Evolutionary conservation across 2,797 vertebrate species (phyloP).

Genomic region (Staurois parvus): DNA sequence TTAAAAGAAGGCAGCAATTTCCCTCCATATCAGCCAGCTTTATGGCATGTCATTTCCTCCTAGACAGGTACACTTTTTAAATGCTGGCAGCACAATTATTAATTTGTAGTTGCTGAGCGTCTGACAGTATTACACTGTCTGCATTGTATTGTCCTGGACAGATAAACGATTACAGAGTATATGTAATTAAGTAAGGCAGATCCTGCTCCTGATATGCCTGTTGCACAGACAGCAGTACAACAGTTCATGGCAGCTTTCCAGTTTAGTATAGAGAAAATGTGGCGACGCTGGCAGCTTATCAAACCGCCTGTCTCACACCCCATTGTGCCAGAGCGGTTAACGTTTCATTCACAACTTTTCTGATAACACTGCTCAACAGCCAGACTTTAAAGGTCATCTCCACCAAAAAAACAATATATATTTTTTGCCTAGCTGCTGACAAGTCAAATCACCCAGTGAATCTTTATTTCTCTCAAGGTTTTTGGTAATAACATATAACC

Average conservation of each 20-base stretch:
- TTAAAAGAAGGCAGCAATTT: no score
- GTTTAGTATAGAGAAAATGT: background rate
- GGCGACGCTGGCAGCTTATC: background rate
- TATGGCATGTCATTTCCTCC: no score
- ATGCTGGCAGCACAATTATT: background rate
- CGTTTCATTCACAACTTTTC: no score
- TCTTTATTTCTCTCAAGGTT: no score
- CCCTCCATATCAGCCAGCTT: no score
- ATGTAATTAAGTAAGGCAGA: conserved; percentile 12
- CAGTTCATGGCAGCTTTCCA: background rate
- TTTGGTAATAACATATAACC: no score
- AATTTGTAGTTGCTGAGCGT: background rate
- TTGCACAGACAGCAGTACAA: background rate
- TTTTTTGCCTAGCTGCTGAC: no score
- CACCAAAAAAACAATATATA: no score
- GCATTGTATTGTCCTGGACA: background rate
- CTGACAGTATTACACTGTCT: background rate
- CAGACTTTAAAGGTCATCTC: no score
- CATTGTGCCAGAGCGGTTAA: background rate
- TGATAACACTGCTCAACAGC: no score
- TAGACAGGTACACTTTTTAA: background rate
- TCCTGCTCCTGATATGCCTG: background rate
- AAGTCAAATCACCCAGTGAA: no score
- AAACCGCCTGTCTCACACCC: background rate
- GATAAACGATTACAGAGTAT: background rate